These are phyloP conservation scores for Epsilonema sp. DNA, from an alignment of 2,888 invertebrate species.

Conservation along the genomic window DNA sequence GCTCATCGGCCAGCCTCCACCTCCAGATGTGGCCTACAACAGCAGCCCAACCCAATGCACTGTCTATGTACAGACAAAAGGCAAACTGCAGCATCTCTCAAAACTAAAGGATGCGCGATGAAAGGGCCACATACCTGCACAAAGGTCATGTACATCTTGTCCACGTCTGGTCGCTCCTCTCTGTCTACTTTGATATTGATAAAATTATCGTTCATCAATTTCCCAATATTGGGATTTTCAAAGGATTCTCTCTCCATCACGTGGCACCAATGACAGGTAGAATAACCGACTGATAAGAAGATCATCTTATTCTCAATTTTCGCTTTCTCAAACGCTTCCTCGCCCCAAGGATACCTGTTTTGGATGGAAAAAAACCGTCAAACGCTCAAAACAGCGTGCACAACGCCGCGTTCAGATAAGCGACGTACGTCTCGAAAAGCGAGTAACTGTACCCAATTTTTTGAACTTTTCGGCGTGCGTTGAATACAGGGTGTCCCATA, in stretches of 20 bases:
- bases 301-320: conserved; percentile 62
- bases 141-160: conserved; percentile 81
- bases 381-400: too few relatives aligned
- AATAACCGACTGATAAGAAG: conserved; percentile 80
- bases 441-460: too few relatives aligned
- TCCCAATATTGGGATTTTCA: conserved; percentile 59
- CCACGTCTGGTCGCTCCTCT: conserved; percentile 74
- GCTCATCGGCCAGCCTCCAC: conserved; percentile 89
- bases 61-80: too few relatives aligned
- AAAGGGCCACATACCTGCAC: conserved; percentile 46
- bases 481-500: too few relatives aligned
- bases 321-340: conserved; percentile 69
- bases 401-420: too few relatives aligned
- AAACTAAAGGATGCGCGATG: not conserved
- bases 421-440: too few relatives aligned
- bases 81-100: conserved; percentile 6
- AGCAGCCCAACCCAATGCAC: too few relatives aligned
- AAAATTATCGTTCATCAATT: conserved; percentile 67
- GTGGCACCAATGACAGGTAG: conserved; percentile 52
- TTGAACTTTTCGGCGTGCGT: too few relatives aligned
- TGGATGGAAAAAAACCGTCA: too few relatives aligned
- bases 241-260: conserved; percentile 94
- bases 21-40: conserved; percentile 37
- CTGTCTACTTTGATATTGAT: conserved; percentile 61
- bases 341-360: conserved; percentile 72